A percentile compares a stretch with the other conserved stretches of the same genome.
phyloP scores from a whole-genome alignment of 2,113 vertebrate genomes.

The Apistogramma diplotaenia region DNA sequence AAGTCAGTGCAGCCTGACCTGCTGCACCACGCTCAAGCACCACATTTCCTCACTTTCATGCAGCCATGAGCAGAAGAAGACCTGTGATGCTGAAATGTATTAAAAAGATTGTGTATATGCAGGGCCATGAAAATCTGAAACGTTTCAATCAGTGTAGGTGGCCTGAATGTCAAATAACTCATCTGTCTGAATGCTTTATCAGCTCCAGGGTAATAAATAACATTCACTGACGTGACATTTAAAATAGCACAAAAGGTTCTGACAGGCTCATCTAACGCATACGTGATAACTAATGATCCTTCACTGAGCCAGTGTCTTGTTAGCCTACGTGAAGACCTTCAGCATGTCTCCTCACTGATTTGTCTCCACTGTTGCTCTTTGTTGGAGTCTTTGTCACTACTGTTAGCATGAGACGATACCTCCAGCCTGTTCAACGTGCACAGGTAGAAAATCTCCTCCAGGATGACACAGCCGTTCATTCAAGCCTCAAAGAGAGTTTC shows the following conservation, averaged over 20 bases:
- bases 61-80: background rate
- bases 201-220: background rate
- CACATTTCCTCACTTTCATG: background rate
- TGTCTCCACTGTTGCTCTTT: background rate
- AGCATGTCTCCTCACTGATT: background rate
- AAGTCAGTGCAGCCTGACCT: constrained; percentile 29
- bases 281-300: background rate
- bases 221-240: background rate
- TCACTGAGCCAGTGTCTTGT: background rate
- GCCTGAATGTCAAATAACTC: background rate
- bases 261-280: background rate
- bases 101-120: background rate
- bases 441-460: background rate
- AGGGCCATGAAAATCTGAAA: background rate
- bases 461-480: no score
- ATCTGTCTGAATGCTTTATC: background rate
- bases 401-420: background rate
- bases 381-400: background rate
- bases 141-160: background rate
- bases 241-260: background rate
- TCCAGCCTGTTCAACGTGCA: no score
- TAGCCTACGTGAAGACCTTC: background rate
- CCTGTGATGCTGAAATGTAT: constrained; percentile 4
- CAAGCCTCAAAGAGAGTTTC: no score
- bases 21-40: background rate